Conservation (phyloP, 2,888 invertebrate species). For the Pseudococcus jackbeardsleyi region DNA sequence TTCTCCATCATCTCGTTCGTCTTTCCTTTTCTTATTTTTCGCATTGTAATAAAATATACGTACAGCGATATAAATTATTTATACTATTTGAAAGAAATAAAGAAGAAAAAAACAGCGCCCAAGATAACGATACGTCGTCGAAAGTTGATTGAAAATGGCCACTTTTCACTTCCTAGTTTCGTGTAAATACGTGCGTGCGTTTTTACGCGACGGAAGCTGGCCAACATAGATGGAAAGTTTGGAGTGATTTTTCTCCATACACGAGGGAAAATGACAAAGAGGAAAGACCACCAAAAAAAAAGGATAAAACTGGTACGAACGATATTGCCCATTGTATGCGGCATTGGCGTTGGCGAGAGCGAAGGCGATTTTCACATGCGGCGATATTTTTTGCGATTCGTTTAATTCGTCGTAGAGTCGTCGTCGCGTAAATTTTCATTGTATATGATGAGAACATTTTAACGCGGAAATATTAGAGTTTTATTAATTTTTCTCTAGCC, state of each 20-base stretch:
- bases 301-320: background rate
- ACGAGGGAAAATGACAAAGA: background rate
- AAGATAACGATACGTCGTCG: constrained; percentile 35
- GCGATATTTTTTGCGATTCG: background rate
- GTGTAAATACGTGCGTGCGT: background rate
- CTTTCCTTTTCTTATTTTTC: background rate
- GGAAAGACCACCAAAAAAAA: background rate
- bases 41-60: constrained; percentile 35
- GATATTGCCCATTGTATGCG: background rate
- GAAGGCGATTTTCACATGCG: background rate
- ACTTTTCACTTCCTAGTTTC: constrained; percentile 31
- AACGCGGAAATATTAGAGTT: constrained; percentile 21
- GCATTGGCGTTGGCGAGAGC: background rate
- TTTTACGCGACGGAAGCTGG: background rate
- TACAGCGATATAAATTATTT: constrained; percentile 37
- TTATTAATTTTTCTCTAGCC: constrained; percentile 21
- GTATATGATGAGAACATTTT: background rate
- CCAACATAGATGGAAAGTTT: too few relatives aligned
- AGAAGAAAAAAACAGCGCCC: background rate
- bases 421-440: background rate
- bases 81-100: background rate
- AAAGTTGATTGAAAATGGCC: constrained; percentile 36
- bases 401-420: constrained; percentile 3
- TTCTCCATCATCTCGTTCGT: background rate
- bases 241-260: too few relatives aligned